These are phyloP conservation scores for Etheostoma nigrum DNA, from an alignment of 2,797 vertebrate species.

Conservation along the genomic window DNA sequence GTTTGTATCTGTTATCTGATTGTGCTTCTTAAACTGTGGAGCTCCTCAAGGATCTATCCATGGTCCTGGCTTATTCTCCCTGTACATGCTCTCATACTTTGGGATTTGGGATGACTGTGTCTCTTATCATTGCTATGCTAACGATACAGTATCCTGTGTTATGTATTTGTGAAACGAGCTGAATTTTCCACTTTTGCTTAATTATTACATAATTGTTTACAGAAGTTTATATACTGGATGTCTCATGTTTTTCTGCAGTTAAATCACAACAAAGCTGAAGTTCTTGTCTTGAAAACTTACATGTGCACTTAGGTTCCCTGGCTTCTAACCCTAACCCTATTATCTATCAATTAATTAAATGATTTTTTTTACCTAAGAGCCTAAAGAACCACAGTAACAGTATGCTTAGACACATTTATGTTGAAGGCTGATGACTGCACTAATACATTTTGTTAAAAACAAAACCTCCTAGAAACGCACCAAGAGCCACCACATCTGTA, in stretches of 20 bases:
- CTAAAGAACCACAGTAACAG: neutral
- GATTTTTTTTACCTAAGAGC: neutral
- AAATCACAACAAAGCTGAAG: neutral
- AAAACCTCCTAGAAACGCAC: too few species aligned
- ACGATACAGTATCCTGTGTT: neutral
- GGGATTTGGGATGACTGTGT: neutral
- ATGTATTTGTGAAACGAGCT: neutral
- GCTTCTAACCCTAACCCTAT: neutral
- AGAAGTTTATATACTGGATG: neutral
- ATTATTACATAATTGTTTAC: too few species aligned
- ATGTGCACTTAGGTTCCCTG: neutral
- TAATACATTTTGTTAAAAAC: too few species aligned
- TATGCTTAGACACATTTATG: neutral
- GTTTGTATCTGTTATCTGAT: neutral
- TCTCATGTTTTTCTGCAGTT: neutral
- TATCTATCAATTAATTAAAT: neutral
- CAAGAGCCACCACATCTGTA: too few species aligned
- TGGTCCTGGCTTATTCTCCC: neutral
- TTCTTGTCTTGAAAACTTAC: neutral
- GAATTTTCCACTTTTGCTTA: too few species aligned
- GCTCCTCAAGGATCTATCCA: constrained; percentile 14
- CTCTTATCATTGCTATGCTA: neutral
- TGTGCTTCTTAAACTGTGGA: neutral
- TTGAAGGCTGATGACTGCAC: neutral
- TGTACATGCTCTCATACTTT: neutral